Conservation (phyloP, 2,797 vertebrate genomes). For the Taenioides sp. region DNA sequence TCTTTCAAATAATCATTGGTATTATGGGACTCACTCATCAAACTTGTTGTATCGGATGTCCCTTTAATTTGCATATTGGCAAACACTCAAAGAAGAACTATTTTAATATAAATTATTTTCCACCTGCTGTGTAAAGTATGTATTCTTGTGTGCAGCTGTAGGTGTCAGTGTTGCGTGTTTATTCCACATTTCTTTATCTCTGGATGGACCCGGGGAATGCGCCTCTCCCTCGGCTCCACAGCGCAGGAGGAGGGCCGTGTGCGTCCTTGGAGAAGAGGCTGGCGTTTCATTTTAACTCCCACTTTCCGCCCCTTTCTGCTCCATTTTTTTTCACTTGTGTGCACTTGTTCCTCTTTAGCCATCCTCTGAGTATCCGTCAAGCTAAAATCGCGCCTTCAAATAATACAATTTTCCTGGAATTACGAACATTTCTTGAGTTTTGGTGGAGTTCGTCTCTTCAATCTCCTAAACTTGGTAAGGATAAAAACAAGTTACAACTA, state of each 20-base stretch:
- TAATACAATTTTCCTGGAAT: background rate
- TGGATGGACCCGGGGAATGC: constrained; percentile 23
- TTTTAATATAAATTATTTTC: background rate
- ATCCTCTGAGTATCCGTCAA: constrained; percentile 14
- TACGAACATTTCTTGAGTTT: too few relatives aligned
- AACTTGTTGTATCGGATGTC: too few relatives aligned
- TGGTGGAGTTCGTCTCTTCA: background rate
- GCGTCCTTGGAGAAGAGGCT: constrained; percentile 32
- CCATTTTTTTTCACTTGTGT: constrained; percentile 15
- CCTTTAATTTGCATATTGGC: background rate
- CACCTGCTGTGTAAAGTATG: background rate
- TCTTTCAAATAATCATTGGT: too few relatives aligned
- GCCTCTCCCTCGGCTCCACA: constrained; percentile 31
- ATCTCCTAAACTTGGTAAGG: background rate
- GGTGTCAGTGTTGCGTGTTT: background rate
- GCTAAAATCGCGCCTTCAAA: background rate
- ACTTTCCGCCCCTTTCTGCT: constrained; percentile 22
- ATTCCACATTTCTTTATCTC: background rate
- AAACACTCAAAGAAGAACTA: background rate
- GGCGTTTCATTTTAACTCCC: constrained; percentile 25
- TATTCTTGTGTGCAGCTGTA: background rate
- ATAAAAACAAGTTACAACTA: background rate
- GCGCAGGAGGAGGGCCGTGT: constrained; percentile 21
- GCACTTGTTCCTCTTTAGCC: constrained; percentile 53
- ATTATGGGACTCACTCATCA: too few relatives aligned